Base-by-base conservation (phyloP, 1,140 invertebrate genomes). In the Calephelis virginiensis region DNA sequence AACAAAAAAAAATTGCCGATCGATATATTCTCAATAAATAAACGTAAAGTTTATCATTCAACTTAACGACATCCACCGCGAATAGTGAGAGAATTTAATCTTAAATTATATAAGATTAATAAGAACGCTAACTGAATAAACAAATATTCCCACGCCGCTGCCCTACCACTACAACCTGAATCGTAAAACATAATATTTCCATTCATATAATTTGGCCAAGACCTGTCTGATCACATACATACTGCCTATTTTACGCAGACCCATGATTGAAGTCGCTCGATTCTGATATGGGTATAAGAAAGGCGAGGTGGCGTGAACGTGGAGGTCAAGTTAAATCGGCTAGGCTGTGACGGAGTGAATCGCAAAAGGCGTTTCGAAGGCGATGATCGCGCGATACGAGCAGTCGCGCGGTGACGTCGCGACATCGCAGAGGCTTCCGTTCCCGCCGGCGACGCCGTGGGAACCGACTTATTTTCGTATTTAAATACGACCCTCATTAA, bases 401-500 rank as follows among this genome's bases (percentile, higher is more conserved):
- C 74, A 70, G 76, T 72, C 78, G 77, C 75, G 75, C 71, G 72
- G 70, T 73, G 81, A 71, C 76, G 78, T 68, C 73, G 85, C 82
- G 78, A 83, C 80, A 80, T 76, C 81, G 81, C 72, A 68, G 70
- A 79, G 80, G 86, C 84, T 89, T 90, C 86, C 86, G 86, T 88
- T 90, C 88, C 86, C 88, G 86, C 88, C 84, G 80, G 71, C 85
- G 81, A 87, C 82, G 81, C 85, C 88, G 88, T 90, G 88, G 88
- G 88, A 90, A 90, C 86, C 81, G 83, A 76, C 86, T 90, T 87
- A 88, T 90, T 89, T 89, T 88, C 86, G 80, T 89, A 89, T 90
- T 89, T 88, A 86, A 90, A 89, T 88, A 83, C 86, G 86, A 88
- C 85, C 88, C 86, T 88, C 88, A 90, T 90, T 90, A 90, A 90